Conservation (phyloP, 2,797 vertebrate genomes). For the Parotocinclus haroldoi region DNA sequence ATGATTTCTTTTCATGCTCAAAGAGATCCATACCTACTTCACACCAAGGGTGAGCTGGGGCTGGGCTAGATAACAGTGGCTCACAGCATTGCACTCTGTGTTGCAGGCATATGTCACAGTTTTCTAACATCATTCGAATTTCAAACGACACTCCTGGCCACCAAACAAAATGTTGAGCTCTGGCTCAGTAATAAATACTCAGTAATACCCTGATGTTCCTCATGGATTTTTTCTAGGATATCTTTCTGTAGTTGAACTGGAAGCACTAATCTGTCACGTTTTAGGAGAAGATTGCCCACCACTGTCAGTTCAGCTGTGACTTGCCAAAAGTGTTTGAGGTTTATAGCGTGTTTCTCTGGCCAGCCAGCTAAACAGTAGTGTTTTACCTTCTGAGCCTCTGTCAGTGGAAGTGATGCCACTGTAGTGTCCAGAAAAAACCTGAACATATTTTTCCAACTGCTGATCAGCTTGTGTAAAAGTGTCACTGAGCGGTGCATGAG, state of each 20-base stretch:
- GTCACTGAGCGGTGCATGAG: conserved; percentile 4
- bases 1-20: conserved; percentile 3
- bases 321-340: neutral
- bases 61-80: neutral
- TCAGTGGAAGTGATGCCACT: conserved; percentile 12
- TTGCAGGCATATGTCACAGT: conserved; percentile 18
- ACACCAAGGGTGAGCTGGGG: conserved; percentile 22
- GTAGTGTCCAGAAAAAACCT: conserved; percentile 36
- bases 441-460: conserved; percentile 19
- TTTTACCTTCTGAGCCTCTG: neutral
- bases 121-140: conserved; percentile 8
- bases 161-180: conserved; percentile 30
- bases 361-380: conserved; percentile 11
- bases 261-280: conserved; percentile 35
- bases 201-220: conserved; percentile 31
- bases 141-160: conserved; percentile 22
- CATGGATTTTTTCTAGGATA: conserved; percentile 25
- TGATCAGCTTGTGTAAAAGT: neutral
- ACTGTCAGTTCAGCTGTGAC: conserved; percentile 3
- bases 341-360: neutral
- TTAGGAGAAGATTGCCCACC: conserved; percentile 29
- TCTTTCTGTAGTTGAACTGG: conserved; percentile 14
- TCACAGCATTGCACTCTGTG: conserved; percentile 1
- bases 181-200: conserved; percentile 30
- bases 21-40: conserved; percentile 30